Conservation (phyloP, 2,113 vertebrate genomes). For the Oriolus oriolus region DNA sequence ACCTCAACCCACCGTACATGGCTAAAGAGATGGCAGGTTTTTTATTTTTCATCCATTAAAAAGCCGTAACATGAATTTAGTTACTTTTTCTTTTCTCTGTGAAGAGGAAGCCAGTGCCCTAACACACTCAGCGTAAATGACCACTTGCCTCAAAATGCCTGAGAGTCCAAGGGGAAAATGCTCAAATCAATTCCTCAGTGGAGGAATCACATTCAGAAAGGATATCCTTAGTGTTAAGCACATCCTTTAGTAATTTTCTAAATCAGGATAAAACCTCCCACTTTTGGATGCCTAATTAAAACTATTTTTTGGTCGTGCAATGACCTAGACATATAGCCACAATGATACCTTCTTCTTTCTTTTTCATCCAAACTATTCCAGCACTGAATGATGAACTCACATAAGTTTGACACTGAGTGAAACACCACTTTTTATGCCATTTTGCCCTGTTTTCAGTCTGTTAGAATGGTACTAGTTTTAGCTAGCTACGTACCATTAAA, state of each 20-base stretch:
- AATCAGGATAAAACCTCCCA: neutral
- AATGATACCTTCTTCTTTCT: fast-evolving
- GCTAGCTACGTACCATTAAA: neutral
- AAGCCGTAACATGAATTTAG: neutral
- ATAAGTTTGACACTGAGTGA: neutral
- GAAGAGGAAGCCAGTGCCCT: neutral
- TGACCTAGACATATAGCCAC: neutral
- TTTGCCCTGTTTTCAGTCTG: neutral
- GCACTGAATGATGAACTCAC: neutral
- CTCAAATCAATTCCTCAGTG: neutral
- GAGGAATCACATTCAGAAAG: neutral
- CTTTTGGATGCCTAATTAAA: neutral
- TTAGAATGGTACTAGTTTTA: neutral
- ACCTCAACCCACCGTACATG: fast-evolving
- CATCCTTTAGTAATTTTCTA: neutral
- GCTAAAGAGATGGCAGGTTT: neutral
- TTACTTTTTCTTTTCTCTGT: neutral
- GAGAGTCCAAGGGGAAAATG: neutral
- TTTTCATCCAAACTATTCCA: neutral
- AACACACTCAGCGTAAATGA: neutral
- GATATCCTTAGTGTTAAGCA: neutral
- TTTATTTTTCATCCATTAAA: neutral
- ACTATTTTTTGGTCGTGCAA: neutral
- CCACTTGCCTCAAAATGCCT: neutral
- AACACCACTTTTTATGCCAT: neutral